These are phyloP conservation scores for Euproctis similis DNA, from an alignment of 2,888 invertebrate species.

Conservation along the genomic window DNA sequence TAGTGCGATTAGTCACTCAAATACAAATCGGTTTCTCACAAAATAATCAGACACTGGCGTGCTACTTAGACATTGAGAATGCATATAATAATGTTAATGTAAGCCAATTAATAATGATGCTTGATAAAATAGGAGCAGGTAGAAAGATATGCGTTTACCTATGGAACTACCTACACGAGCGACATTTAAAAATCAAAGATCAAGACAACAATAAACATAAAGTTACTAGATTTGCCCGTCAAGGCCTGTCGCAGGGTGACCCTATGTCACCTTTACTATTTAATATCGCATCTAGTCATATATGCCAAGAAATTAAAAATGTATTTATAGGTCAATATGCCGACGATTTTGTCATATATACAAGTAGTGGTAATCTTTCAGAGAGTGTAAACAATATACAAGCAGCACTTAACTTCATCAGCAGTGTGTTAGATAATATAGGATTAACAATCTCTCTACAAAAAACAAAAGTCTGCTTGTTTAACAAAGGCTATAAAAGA, in stretches of 20 bases:
- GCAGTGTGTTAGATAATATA: constrained; percentile 3
- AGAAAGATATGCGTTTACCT: too few relatives aligned
- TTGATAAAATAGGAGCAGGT: too few relatives aligned
- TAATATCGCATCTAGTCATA: constrained; percentile 11
- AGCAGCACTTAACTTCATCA: constrained; percentile 4
- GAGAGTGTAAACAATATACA: constrained; percentile 1
- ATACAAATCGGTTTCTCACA: too few relatives aligned
- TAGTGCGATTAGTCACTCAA: too few relatives aligned
- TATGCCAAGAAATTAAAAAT: constrained; percentile 5
- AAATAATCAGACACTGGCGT: too few relatives aligned
- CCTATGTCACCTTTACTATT: constrained; percentile 21
- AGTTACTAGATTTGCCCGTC: neutral
- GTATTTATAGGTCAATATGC: constrained; percentile 15
- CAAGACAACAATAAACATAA: too few relatives aligned
- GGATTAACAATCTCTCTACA: constrained; percentile 9
- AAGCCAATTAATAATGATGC: too few relatives aligned
- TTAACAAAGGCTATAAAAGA: constrained; percentile 11
- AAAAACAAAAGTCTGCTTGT: constrained; percentile 14
- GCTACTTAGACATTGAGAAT: too few relatives aligned
- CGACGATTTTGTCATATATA: constrained; percentile 20
- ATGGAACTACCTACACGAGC: too few relatives aligned
- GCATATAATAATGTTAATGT: too few relatives aligned
- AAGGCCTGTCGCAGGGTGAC: constrained; percentile 15
- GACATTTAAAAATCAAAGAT: too few relatives aligned
- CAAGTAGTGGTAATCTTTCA: constrained; percentile 2